Evolutionary conservation across 2,797 vertebrate genomes (phyloP).

Genomic region (Sparidentex hasta): DNA sequence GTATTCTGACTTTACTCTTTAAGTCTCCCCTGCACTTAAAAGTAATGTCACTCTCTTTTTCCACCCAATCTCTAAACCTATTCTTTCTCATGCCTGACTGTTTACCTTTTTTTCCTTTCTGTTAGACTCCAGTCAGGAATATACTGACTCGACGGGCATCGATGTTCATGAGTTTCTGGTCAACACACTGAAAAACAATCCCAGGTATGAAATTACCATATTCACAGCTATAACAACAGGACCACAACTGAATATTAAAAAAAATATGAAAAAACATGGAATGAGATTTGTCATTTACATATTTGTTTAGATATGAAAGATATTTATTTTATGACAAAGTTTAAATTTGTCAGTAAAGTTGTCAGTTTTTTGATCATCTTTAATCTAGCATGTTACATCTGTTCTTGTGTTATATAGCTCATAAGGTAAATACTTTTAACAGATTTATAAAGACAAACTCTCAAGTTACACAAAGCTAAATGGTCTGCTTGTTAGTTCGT

Average conservation of each 20-base stretch:
- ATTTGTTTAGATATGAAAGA: constrained; percentile 1
- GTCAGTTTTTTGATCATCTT: not conserved
- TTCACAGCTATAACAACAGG: not conserved
- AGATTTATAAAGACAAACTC: not conserved
- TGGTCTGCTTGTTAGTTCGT: not conserved
- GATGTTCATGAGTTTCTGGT: constrained; percentile 99
- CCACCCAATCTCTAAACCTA: not conserved
- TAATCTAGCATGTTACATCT: not conserved
- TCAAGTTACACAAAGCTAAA: not conserved
- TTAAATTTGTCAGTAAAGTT: no score
- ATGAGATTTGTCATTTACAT: not conserved
- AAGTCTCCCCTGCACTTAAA: constrained; percentile 7
- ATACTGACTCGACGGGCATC: constrained; percentile 99
- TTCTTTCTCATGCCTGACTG: constrained; percentile 7
- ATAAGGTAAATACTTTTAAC: not conserved
- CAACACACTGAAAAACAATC: constrained; percentile 99
- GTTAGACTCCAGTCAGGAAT: constrained; percentile 99
- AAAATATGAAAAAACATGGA: not conserved
- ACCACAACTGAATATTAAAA: not conserved
- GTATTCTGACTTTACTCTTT: constrained; percentile 16
- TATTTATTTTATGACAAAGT: not conserved
- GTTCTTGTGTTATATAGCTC: not conserved
- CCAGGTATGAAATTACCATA: constrained; percentile 88
- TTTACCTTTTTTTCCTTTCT: constrained; percentile 19
- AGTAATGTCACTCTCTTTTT: constrained; percentile 12